Evolutionary conservation across 2,888 invertebrate genomes (phyloP), one percentile per base, ranked within the genome.

Genomic region (Colostygia pectinataria): DNA sequence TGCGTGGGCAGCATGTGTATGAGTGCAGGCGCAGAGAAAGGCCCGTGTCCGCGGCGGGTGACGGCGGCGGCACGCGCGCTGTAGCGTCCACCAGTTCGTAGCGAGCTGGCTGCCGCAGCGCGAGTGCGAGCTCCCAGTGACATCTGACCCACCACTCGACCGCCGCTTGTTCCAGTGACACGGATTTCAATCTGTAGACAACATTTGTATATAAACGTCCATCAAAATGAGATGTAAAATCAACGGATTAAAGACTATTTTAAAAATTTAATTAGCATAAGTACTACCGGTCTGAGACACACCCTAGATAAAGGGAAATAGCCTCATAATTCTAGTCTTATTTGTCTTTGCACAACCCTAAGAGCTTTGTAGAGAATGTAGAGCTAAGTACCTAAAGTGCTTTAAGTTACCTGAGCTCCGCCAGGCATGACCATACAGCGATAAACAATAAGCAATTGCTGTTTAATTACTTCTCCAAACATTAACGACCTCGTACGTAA

Each of bases 21-120:
- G 54, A 94, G 92, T 37, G 95, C 94, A 2, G 96, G 94, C 52
- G 92, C 92, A 42, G 97, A 97, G 72, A 95, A 98, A 0, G 97
- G 97, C 5, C 99, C 99, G 43, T 94, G 92, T 0, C 99, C 99
- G 1, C 94, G 93, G 52, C 93, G 92, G 0, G 98, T 99, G 65
- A 95, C 93, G 0, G 98, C 98, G 6, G 98, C 97, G 5, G 99
- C 95, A 50, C 96, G 93, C 0, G 98, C 96, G 57, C 94, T 95
- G 81, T 99, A 99, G 2, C 95, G 91, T 2, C 95, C 95, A 41
- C 97, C 97, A 1, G 94, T 92, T 6, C 96, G 95, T 44, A 99
- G 90, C 72, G 98, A 97, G 76, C 96, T 96, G 10, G 99, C 94
- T 33, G 97, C 93, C 5, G 98, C 95, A 1, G 96, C 96, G n/a